Percentiles rank a stretch among this genome's conserved stretches.
phyloP scores from a whole-genome alignment of 2,113 vertebrate species.

The Apteryx mantelli region DNA sequence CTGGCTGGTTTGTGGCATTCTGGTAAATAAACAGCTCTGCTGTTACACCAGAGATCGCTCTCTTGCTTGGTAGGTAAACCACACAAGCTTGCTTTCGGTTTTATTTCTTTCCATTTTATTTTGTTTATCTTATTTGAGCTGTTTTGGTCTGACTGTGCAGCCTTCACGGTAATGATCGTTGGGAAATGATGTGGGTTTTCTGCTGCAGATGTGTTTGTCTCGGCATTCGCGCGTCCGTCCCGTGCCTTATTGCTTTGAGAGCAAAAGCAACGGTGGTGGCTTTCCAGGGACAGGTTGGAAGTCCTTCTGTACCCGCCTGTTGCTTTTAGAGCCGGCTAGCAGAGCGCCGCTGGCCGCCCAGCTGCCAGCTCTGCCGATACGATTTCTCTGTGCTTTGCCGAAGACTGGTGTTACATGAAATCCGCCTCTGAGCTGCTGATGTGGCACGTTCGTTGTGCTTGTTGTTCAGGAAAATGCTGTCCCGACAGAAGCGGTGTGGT shows the following conservation, averaged over 20 bases:
- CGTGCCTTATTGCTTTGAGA: not conserved
- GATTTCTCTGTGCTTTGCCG: rapidly evolving
- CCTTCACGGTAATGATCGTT: rapidly evolving
- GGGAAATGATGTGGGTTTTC: not conserved
- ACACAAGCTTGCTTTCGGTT: not conserved
- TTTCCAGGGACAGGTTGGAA: not conserved
- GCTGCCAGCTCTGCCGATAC: rapidly evolving
- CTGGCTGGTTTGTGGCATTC: not conserved
- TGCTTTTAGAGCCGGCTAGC: not conserved
- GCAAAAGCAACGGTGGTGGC: rapidly evolving
- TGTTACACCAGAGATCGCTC: not conserved
- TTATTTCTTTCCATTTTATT: not conserved
- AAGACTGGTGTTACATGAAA: not conserved
- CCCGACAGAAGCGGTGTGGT: rapidly evolving
- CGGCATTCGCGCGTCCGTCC: not conserved
- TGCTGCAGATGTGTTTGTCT: not conserved
- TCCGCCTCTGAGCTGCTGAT: rapidly evolving
- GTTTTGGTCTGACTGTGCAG: not conserved
- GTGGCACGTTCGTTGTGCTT: not conserved
- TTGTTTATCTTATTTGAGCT: not conserved
- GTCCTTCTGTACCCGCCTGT: not conserved
- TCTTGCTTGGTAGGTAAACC: constrained; percentile 12
- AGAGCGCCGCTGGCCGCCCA: not conserved
- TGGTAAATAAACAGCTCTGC: not conserved
- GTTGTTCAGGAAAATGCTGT: not conserved